Evolutionary conservation across 2,797 vertebrate genomes (phyloP).

Genomic region (Phaenicophaeus curvirostris): DNA sequence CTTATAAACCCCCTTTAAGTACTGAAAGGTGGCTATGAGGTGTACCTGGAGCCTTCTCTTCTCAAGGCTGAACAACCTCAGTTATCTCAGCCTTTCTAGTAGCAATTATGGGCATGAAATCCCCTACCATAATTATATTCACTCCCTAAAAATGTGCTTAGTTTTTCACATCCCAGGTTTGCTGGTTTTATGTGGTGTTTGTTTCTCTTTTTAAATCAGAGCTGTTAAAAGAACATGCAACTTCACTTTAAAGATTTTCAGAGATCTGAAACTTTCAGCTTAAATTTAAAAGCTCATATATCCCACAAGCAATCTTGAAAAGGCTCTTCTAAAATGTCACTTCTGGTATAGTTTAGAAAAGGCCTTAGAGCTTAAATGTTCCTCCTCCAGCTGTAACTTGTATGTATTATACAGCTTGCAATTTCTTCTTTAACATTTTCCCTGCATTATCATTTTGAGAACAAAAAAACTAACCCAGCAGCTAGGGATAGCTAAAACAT

Average conservation of each 20-base stretch:
- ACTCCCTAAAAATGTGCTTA: neutral
- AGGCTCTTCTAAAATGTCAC: neutral
- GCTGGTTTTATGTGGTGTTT: neutral
- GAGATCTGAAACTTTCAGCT: neutral
- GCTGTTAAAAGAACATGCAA: neutral
- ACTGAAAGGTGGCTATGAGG: too few species aligned
- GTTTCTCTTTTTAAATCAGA: neutral
- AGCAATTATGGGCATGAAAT: neutral
- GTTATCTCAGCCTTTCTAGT: too few species aligned
- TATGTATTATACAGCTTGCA: neutral
- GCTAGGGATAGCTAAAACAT: neutral
- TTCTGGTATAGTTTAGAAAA: neutral
- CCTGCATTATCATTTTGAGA: neutral
- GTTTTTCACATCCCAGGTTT: neutral
- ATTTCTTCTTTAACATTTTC: neutral
- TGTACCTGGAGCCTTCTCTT: too few species aligned
- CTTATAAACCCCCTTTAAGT: too few species aligned
- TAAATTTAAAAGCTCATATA: neutral
- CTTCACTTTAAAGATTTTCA: neutral
- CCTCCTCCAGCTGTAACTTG: neutral
- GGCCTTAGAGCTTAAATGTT: neutral
- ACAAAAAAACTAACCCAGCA: neutral
- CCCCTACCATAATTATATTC: fast-evolving
- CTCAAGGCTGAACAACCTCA: too few species aligned
- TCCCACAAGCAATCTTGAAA: neutral